These are phyloP conservation scores for Tetanocera ferruginea DNA, from an alignment of 2,888 invertebrate genomes.

Conservation along the genomic window DNA sequence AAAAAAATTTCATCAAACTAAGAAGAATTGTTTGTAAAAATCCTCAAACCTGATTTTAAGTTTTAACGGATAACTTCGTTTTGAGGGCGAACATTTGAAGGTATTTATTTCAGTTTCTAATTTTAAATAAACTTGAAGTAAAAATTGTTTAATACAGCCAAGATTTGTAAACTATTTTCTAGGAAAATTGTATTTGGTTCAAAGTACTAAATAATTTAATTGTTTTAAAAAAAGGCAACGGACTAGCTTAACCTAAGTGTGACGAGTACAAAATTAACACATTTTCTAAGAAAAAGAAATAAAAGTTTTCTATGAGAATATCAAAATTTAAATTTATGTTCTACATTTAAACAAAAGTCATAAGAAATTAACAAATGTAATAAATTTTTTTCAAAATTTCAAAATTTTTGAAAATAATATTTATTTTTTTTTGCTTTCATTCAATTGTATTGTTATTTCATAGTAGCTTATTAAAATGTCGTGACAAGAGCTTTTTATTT, in stretches of 20 bases:
- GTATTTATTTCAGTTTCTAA: background rate
- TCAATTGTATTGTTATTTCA: too few relatives aligned
- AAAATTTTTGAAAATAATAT: too few relatives aligned
- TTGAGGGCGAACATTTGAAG: background rate
- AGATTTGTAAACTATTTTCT: conserved; percentile 4
- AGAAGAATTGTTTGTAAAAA: too few relatives aligned
- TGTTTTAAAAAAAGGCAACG: background rate
- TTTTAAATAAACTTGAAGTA: background rate
- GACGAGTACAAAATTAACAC: background rate
- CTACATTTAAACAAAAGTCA: background rate
- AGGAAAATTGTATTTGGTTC: too few relatives aligned
- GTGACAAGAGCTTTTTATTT: background rate
- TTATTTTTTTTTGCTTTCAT: too few relatives aligned
- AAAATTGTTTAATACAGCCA: background rate
- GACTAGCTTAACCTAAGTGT: too few relatives aligned
- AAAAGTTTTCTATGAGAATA: background rate
- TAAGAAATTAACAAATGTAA: background rate
- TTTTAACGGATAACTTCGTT: too few relatives aligned
- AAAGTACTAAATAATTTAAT: too few relatives aligned
- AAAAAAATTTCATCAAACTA: too few relatives aligned
- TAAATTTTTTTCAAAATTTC: background rate
- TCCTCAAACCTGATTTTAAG: too few relatives aligned
- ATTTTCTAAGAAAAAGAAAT: background rate
- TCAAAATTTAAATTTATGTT: background rate
- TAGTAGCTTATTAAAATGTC: background rate